Evolutionary conservation across 2,888 invertebrate genomes (phyloP), one percentile per base, ranked within the genome.

Genomic region (Drosophila meridionalis): DNA sequence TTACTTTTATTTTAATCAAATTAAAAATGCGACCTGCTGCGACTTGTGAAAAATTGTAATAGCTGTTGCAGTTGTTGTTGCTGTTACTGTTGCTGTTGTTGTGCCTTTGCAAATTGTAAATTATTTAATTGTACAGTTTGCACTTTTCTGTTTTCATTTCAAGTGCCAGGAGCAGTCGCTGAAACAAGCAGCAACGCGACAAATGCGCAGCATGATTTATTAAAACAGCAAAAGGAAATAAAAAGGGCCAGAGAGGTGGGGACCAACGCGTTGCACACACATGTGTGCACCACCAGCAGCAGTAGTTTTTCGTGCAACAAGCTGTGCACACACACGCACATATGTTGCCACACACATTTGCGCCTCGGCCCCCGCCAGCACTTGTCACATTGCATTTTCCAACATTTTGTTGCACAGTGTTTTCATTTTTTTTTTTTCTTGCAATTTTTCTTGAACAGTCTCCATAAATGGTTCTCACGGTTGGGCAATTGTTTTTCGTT

Each of bases 401-500:
- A 87, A 61, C 83, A 78, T 82, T 86, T 83, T 68, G 83, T 76
- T 70, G 80, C 87, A 80, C 69, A 73, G 80, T n/a, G 56, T 36
- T 55, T 55, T 47, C 47, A 14, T 47, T 47, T 47, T 12, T 55
- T n/a, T 56, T 7, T 28, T 26, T 45, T 53, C 85, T 82, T 82
- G 85, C 83, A 66, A 76, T 80, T 83, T 83, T 85, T 82, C 78
- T 84, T 80, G 45, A 69, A 65, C 63, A 76, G 78, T 69, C 73
- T 68, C 80, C 85, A 85, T 87, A 85, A 87, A 87, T 77, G 85
- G 85, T 86, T 85, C 85, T 86, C 85, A 85, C 85, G 85, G 75
- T 87, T 86, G 83, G 68, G 80, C 85, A 84, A 73, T 76, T 70
- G 61, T 68, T 64, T 60, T 57, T 36, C 7, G 12, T 53, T 53